Conservation (phyloP, 1,140 invertebrate genomes). For the Sinella curviseta region DNA sequence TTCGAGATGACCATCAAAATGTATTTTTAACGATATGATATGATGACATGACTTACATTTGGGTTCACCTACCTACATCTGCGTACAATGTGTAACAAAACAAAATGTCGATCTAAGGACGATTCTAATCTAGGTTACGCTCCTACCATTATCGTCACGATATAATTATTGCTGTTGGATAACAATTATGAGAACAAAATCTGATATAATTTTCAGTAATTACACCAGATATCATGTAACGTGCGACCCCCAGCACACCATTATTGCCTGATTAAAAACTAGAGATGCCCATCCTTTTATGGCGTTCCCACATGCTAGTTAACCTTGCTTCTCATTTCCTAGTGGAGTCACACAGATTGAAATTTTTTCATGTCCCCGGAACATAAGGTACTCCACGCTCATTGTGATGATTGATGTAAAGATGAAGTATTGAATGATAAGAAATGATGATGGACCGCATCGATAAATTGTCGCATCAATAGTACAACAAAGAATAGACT, state of each 20-base stretch:
- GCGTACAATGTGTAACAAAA: not conserved
- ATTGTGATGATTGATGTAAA: too few relatives aligned
- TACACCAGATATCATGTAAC: not conserved
- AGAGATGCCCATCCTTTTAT: not conserved
- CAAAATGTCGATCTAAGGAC: not conserved
- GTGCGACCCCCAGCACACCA: not conserved
- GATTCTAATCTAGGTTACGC: not conserved
- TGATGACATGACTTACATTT: not conserved
- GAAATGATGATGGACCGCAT: not conserved
- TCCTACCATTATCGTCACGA: not conserved
- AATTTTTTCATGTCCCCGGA: not conserved
- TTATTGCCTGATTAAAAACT: not conserved
- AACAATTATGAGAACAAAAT: conserved; percentile 1
- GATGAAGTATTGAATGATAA: too few relatives aligned
- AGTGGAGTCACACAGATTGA: not conserved
- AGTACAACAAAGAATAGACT: too few relatives aligned
- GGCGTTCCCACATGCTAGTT: not conserved
- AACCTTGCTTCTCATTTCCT: conserved; percentile 7
- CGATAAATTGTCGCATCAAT: not conserved
- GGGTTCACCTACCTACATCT: too few relatives aligned
- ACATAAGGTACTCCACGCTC: not conserved
- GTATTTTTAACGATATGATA: too few relatives aligned
- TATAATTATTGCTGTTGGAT: not conserved
- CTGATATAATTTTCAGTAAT: conserved; percentile 1
- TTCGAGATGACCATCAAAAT: too few relatives aligned